Evolutionary conservation across 2,797 vertebrate genomes (phyloP), one percentile per base, ranked within the genome.

Genomic region (Xiphorhynchus erythropygius): DNA sequence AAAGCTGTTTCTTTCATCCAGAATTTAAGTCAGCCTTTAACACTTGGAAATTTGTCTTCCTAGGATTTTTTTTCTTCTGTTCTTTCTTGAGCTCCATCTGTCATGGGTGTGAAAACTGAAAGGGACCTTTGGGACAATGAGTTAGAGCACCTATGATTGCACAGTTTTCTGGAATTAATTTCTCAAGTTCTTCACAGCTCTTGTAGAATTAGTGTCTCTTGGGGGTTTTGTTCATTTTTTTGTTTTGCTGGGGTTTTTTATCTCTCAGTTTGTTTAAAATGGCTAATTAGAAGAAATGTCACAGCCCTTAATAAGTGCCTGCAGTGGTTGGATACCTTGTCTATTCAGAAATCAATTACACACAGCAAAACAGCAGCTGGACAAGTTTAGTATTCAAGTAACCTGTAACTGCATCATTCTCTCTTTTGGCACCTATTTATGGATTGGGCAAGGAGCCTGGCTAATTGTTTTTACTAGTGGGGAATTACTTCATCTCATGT

Each of bases 21-120:
- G 68, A 77, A 57, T 86, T 88, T 89, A 87, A 94, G 64, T 71
- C 82, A 87, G 37, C 39, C 44, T 95, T 94, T 80, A 88, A 46
- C 69, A 32, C 59, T 79, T 8, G 7, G 18, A 91, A 79, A 57
- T 80, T 79, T 89, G 35, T 94, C 2, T 3, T 87, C 57, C 30
- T 86, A 56, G 15, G 25, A 7, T 75, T 41, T 62, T 49, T 62
- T 33, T 46, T 25, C 15, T 82, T 12, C 21, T 50, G 3, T 44
- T 64, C 30, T 83, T 49, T 81, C 39, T 52, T 76, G 35, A 52
- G 5, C 47, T 92, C 57, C 44, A 62, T 87, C 93, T 93, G 44
- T 91, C 80, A 67, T 6, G 8, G 33, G 47, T 74, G 90, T 89
- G 79, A 88, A 91, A 81, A 90, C 25, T 73, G 42, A 50, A 86